These are phyloP conservation scores for Caenorhabditis virilis DNA, from an alignment of 2,888 invertebrate species.

Conservation along the genomic window DNA sequence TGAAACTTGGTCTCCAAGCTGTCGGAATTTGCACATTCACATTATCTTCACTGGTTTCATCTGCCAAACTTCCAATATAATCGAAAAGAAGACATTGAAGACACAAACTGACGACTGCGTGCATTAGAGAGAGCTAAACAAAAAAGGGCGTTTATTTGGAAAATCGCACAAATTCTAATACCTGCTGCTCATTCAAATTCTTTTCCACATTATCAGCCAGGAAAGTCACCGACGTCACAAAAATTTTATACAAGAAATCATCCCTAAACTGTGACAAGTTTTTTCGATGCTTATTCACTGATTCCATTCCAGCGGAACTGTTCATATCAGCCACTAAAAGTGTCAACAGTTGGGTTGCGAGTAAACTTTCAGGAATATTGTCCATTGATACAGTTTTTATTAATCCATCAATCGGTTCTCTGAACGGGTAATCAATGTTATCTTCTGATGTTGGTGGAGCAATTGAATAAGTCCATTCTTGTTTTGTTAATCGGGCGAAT, in stretches of 20 bases:
- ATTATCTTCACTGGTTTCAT: conserved; percentile 94
- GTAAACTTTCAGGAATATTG: conserved; percentile 64
- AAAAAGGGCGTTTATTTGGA: neutral
- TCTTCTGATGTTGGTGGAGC: conserved; percentile 71
- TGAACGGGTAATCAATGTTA: conserved; percentile 45
- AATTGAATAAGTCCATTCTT: conserved; percentile 93
- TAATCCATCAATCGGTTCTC: conserved; percentile 86
- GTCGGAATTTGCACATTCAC: conserved; percentile 97
- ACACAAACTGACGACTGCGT: conserved; percentile 83
- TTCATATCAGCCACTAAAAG: conserved; percentile 55
- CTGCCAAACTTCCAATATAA: conserved; percentile 94
- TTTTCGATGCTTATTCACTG: conserved; percentile 91
- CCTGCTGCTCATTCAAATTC: conserved; percentile 20
- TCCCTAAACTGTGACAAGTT: conserved; percentile 89
- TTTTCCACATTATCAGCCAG: conserved; percentile 86
- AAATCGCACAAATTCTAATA: neutral
- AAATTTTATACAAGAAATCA: conserved; percentile 83
- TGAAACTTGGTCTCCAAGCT: conserved; percentile 92
- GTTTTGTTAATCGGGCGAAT: conserved; percentile 87
- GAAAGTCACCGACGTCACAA: conserved; percentile 86
- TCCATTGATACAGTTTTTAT: conserved; percentile 73
- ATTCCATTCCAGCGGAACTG: conserved; percentile 77
- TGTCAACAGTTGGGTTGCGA: conserved; percentile 59
- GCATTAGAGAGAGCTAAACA: conserved; percentile 78
- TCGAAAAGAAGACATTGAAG: conserved; percentile 95